A percentile compares a stretch with the other conserved stretches of the same genome.
These are phyloP conservation scores for Lepus europaeus DNA, from an alignment of 2,113 vertebrate species.

Conservation along the genomic window DNA sequence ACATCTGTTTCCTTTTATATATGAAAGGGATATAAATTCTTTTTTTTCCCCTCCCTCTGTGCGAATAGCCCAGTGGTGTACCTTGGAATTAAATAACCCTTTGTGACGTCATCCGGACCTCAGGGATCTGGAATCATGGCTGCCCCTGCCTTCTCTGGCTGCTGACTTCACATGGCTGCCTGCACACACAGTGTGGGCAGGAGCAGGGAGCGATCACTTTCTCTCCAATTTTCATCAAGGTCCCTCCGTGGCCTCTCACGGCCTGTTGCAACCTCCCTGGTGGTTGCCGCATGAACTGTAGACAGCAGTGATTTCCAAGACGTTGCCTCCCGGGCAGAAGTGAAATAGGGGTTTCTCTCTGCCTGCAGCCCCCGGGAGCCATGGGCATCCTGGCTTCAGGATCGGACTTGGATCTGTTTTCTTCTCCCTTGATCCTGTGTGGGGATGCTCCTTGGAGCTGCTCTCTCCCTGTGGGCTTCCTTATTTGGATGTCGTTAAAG, in stretches of 20 bases:
- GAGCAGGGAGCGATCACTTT: neutral
- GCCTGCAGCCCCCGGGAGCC: neutral
- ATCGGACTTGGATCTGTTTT: neutral
- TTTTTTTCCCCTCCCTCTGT: conserved; percentile 52
- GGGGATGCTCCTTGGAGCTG: conserved; percentile 39
- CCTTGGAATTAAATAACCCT: conserved; percentile 72
- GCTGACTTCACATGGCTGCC: conserved; percentile 9
- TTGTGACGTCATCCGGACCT: conserved; percentile 60
- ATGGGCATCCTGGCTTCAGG: neutral
- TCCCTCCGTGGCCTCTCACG: neutral
- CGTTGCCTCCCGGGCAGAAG: neutral
- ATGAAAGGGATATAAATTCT: conserved; percentile 85
- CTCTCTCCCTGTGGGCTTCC: conserved; percentile 18
- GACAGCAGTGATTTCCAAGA: neutral
- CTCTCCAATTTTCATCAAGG: neutral
- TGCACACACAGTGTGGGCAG: neutral
- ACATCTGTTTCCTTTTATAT: conserved; percentile 88
- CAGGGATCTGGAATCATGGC: conserved; percentile 22
- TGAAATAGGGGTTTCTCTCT: accelerated
- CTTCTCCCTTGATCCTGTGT: neutral
- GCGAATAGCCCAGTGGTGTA: conserved; percentile 71
- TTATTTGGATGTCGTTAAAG: conserved; percentile 33
- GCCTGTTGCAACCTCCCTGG: neutral
- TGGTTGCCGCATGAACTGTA: neutral
- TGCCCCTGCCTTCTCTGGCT: conserved; percentile 44